Evolutionary conservation across 2,888 invertebrate species (phyloP).

Genomic region (Dryadula phaetusa): DNA sequence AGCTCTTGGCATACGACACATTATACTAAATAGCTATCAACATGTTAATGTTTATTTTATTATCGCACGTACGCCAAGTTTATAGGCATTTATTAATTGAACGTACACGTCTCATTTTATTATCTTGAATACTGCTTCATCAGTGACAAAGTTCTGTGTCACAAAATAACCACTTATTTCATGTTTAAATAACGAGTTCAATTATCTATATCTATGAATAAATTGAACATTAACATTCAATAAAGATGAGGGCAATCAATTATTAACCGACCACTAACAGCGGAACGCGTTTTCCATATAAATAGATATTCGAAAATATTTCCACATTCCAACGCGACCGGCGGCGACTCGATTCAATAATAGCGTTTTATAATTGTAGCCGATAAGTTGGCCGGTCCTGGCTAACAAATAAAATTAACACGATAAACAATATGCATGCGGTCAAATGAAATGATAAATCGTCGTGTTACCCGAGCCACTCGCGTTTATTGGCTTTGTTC

Average conservation of each 20-base stretch:
- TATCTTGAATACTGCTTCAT: neutral
- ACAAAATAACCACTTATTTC: constrained; percentile 1
- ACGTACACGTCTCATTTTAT: constrained; percentile 8
- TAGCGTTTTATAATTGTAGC: constrained; percentile 68
- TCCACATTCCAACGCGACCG: constrained; percentile 66
- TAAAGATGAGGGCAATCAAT: constrained; percentile 64
- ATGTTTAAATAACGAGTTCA: constrained; percentile 34
- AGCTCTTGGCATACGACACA: neutral
- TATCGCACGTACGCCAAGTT: neutral
- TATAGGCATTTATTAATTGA: constrained; percentile 9
- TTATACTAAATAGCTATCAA: constrained; percentile 16
- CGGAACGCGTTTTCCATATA: constrained; percentile 55
- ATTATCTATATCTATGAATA: constrained; percentile 63
- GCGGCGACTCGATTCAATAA: constrained; percentile 62
- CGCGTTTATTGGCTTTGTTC: constrained; percentile 77
- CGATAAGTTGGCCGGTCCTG: constrained; percentile 67
- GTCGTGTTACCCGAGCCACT: constrained; percentile 64
- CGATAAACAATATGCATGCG: constrained; percentile 74
- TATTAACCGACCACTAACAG: constrained; percentile 58
- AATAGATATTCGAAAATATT: constrained; percentile 68
- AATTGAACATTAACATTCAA: constrained; percentile 68
- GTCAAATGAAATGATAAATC: constrained; percentile 77
- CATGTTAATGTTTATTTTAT: constrained; percentile 22
- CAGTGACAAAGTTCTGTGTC: neutral
- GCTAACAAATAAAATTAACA: constrained; percentile 79